Base-by-base conservation (phyloP, 2,113 vertebrate species). In the Motacilla tschutschensis region DNA sequence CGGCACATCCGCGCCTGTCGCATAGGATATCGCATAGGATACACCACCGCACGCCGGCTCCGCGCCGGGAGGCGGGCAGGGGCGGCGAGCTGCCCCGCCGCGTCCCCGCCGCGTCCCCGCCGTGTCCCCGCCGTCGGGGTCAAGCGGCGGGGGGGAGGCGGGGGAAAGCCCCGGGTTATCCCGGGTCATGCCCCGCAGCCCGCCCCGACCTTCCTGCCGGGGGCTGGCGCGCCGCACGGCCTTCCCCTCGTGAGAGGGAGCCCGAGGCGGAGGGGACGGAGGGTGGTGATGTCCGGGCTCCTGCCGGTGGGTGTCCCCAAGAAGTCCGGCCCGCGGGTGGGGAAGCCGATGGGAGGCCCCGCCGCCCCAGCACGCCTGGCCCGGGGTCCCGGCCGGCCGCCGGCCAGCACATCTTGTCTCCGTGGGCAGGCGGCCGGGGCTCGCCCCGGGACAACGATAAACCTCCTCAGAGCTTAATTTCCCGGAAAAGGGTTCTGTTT, bases 1-100 rank as follows among this genome's bases (percentile, higher is more conserved):
- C 70, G 83, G 86, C 79, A 82, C 83, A 74, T 79, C 87, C 69
- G 79, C 79, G 51, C 69, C 70, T 76, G 77, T 77, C 81, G 95
- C 72, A 69, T 83, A 36, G 65, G 54, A 41, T 43, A 53, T 75
- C 70, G 62, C 81, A 83, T 51, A 59, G 62, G 80, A 51, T 51
- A 59, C 53, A 44, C 12, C 38, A 15, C 74, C 58, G 77, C 69
- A 57, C 35, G 51, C 67, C 73, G 57, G 86, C 85, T 69, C 72
- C 60, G 66, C 78, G 48, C 38, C 44, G 54, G 48, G 53, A 43
- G 50, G 21, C 16, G 12, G 33, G 29, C 36, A 46, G 66, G 47
- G 33, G 13, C 65, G 11, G 67, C 55, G 22, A 38, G 41, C 33
- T 35, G 47, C 67, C 66, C 70, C 48, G 10, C 63, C 21, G 72